phyloP scores from a whole-genome alignment of 2,888 invertebrate species.

The Creontiades dilutus region DNA sequence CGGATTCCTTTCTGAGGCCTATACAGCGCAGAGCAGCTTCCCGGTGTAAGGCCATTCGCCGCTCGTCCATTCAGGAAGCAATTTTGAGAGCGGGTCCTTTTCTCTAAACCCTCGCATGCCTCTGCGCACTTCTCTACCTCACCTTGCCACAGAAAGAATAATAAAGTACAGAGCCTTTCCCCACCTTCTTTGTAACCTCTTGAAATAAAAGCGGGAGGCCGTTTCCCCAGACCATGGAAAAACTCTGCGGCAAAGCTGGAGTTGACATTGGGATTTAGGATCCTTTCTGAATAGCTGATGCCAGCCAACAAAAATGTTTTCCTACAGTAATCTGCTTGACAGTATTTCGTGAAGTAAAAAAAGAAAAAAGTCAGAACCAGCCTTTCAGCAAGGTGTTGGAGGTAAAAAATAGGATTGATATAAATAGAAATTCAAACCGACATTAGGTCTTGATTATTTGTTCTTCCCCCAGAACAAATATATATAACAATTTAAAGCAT shows the following conservation, averaged over 20 bases:
- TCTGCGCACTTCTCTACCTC: neutral
- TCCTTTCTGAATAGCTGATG: conserved; percentile 25
- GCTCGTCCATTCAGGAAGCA: conserved; percentile 5
- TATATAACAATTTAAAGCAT: too few relatives aligned
- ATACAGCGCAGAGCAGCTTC: neutral
- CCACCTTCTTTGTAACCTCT: conserved; percentile 14
- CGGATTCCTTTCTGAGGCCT: neutral
- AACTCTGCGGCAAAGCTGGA: neutral
- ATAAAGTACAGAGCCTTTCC: conserved; percentile 15
- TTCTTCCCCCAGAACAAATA: too few relatives aligned
- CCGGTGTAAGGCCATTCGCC: neutral
- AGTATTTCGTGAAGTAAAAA: neutral
- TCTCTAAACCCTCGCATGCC: conserved; percentile 25
- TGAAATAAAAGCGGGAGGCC: conserved; percentile 20
- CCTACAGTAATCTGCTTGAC: conserved; percentile 1
- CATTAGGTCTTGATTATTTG: too few relatives aligned
- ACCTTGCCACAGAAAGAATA: conserved; percentile 25
- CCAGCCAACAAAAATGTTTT: conserved; percentile 4
- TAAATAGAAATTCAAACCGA: too few relatives aligned
- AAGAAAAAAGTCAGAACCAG: too few relatives aligned
- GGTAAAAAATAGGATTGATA: too few relatives aligned
- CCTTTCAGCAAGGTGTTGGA: too few relatives aligned
- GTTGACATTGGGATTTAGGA: conserved; percentile 6
- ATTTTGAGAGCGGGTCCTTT: conserved; percentile 11
- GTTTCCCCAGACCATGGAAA: neutral